These are phyloP conservation scores for Arbacia lixula DNA, from an alignment of 53 echinoderm and acorn worm species.

Conservation along the genomic window DNA sequence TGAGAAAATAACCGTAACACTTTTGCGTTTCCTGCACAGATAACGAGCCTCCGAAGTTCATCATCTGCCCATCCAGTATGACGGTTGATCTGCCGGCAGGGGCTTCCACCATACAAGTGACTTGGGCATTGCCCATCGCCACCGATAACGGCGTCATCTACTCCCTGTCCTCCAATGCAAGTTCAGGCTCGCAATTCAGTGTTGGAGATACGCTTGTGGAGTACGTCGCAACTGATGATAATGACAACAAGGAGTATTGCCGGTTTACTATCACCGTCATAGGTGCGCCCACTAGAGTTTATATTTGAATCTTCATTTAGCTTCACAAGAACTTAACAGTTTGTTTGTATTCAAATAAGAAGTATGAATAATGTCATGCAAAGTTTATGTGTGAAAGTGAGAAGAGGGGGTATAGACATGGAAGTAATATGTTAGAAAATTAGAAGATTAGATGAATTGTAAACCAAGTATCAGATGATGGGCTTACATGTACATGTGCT, in stretches of 20 bases:
- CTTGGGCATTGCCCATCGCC: constrained; percentile 25
- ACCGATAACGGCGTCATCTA: constrained; percentile 37
- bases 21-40: neutral
- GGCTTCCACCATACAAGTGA: constrained; percentile 6
- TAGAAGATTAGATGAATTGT: no score
- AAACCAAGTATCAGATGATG: no score
- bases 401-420: no score
- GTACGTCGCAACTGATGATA: constrained; percentile 17
- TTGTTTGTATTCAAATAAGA: no score
- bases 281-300: no score
- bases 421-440: no score
- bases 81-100: neutral
- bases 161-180: constrained; percentile 1
- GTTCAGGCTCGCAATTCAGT: constrained; percentile 9
- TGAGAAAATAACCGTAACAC: no score
- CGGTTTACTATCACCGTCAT: constrained; percentile 22
- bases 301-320: no score
- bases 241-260: constrained; percentile 28
- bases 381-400: no score
- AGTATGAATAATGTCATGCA: no score
- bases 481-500: no score
- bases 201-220: constrained; percentile 13
- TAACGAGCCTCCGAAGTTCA: constrained; percentile 26
- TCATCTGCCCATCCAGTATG: constrained; percentile 27
- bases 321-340: no score